These are phyloP conservation scores for Crypturellus tataupa DNA, from an alignment of 2,797 vertebrate genomes.

Conservation along the genomic window DNA sequence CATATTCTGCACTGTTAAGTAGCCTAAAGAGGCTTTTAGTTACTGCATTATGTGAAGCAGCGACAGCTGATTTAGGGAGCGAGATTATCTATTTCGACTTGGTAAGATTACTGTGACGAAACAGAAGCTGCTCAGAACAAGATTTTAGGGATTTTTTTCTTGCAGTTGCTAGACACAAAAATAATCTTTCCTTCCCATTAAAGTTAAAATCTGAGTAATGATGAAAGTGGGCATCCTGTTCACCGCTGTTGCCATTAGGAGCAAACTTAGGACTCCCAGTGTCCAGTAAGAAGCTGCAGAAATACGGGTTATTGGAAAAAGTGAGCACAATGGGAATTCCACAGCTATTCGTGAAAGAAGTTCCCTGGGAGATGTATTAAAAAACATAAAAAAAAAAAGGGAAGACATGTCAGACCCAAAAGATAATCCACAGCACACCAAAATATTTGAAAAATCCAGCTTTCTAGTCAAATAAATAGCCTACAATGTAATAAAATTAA, in stretches of 20 bases:
- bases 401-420: not conserved
- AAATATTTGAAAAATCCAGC: not conserved
- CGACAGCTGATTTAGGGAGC: slow-evolving; percentile 35
- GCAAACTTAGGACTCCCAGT: not conserved
- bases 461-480: not conserved
- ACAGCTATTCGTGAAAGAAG: not conserved
- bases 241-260: not conserved
- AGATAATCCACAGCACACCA: not conserved
- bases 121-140: slow-evolving; percentile 42
- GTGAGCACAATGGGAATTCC: not conserved
- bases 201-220: slow-evolving; percentile 2
- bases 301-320: not conserved
- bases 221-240: not conserved
- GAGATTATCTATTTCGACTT: slow-evolving; percentile 66
- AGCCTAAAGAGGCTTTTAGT: slow-evolving; percentile 77
- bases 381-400: not conserved
- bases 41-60: slow-evolving; percentile 67
- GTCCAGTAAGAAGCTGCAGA: not conserved
- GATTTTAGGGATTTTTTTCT: slow-evolving; percentile 53
- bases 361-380: not conserved
- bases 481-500: not conserved
- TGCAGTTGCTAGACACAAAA: slow-evolving; percentile 25
- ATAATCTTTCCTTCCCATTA: slow-evolving; percentile 13
- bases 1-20: slow-evolving; percentile 64
- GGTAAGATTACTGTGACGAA: slow-evolving; percentile 58